A percentile compares a stretch with the other conserved stretches of the same genome.
phyloP scores from a whole-genome alignment of 2,888 invertebrate species.

The Nematopogon swammerdamellus region DNA sequence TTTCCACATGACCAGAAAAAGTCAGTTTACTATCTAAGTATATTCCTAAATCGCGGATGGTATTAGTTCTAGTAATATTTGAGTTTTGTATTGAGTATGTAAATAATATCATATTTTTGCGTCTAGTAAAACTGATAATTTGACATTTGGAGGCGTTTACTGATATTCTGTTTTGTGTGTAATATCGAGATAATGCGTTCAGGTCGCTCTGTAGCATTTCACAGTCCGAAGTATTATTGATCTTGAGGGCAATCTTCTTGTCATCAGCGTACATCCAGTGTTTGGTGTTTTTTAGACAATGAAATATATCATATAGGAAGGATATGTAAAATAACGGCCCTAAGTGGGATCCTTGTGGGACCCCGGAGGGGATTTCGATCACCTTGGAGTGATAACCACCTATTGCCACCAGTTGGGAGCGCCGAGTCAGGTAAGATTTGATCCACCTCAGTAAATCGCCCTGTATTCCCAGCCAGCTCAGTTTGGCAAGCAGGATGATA shows the following conservation, averaged over 20 bases:
- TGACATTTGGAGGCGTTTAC: not conserved
- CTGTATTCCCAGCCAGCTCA: not conserved
- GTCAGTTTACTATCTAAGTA: no score
- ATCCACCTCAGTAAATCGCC: constrained; percentile 1
- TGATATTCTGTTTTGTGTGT: not conserved
- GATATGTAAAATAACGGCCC: not conserved
- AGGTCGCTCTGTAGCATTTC: not conserved
- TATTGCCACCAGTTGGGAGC: not conserved
- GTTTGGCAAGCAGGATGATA: not conserved
- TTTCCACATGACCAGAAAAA: no score
- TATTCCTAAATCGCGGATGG: no score
- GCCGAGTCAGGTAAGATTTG: not conserved
- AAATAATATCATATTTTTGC: not conserved
- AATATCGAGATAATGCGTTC: not conserved
- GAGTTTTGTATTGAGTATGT: not conserved
- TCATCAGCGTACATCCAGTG: not conserved
- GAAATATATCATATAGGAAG: no score
- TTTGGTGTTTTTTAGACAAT: no score
- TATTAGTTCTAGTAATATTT: no score
- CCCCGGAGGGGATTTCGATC: not conserved
- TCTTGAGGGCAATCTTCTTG: not conserved
- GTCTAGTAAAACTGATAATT: not conserved
- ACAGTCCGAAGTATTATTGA: not conserved
- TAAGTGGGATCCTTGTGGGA: constrained; percentile 1
- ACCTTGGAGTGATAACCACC: not conserved